Conservation (phyloP, 2,888 invertebrate species). For the Spodoptera exigua region DNA sequence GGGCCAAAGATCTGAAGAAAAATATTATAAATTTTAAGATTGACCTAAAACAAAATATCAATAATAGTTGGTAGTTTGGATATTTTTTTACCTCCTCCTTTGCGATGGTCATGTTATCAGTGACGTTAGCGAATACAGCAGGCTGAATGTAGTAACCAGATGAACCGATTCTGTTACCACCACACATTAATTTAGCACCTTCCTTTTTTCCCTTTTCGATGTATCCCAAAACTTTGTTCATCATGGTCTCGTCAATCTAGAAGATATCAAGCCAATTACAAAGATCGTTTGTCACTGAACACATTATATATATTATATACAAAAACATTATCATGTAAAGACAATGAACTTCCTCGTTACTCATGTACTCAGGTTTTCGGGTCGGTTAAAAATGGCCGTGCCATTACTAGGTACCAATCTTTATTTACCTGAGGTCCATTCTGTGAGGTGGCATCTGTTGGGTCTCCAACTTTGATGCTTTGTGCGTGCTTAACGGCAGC, state of each 20-base stretch:
- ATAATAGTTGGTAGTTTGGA: background rate
- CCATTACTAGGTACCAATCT: too few species aligned
- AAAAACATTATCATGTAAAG: too few species aligned
- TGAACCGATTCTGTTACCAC: conserved; percentile 91
- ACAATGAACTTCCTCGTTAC: too few species aligned
- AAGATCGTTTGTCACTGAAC: too few species aligned
- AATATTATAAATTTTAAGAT: background rate
- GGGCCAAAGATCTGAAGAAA: conserved; percentile 95
- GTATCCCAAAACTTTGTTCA: conserved; percentile 92
- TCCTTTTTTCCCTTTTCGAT: conserved; percentile 94
- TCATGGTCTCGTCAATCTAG: conserved; percentile 92
- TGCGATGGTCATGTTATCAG: conserved; percentile 93
- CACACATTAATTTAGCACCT: conserved; percentile 93
- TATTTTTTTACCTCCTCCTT: conserved; percentile 90
- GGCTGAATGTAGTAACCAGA: conserved; percentile 94
- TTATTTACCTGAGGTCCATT: conserved; percentile 92
- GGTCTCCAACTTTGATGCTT: conserved; percentile 92
- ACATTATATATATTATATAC: too few species aligned
- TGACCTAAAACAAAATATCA: too few species aligned
- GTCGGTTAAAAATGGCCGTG: too few species aligned
- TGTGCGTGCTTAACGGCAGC: conserved; percentile 91
- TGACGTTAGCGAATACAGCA: conserved; percentile 93
- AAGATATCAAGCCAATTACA: too few species aligned
- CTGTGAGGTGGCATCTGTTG: conserved; percentile 88
- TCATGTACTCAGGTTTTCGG: too few species aligned